Evolutionary conservation across 2,113 vertebrate species (phyloP).

Genomic region (Atrichornis clamosus): DNA sequence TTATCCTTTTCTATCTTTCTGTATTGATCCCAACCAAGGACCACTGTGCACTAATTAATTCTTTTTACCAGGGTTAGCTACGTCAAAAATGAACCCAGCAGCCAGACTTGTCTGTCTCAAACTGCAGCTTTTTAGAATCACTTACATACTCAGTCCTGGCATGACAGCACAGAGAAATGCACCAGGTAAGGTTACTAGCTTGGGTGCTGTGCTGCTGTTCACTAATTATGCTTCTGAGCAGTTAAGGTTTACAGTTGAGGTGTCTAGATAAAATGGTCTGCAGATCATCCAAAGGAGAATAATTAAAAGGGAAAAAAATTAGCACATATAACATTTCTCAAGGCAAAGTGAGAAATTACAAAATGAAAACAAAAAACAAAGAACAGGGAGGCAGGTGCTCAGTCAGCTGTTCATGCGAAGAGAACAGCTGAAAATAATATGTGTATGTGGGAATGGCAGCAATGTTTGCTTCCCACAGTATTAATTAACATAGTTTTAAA

Average conservation of each 20-base stretch:
- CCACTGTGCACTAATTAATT: not conserved
- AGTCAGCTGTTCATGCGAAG: not conserved
- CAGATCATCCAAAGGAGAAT: not conserved
- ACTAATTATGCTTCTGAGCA: not conserved
- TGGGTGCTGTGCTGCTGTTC: not conserved
- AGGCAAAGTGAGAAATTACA: not conserved
- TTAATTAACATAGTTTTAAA: not conserved
- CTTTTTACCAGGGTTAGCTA: not conserved
- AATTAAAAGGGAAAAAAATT: not conserved
- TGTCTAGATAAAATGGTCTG: not conserved
- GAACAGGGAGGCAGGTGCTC: not conserved
- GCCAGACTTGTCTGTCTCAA: not conserved
- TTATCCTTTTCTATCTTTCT: not conserved
- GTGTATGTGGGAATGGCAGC: not conserved
- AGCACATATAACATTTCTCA: not conserved
- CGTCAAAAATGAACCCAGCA: not conserved
- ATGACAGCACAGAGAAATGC: not conserved
- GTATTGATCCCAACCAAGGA: not conserved
- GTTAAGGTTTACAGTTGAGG: rapidly evolving
- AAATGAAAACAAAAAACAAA: not conserved
- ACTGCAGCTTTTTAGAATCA: not conserved
- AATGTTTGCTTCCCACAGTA: not conserved
- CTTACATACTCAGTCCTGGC: not conserved
- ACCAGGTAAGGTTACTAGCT: not conserved
- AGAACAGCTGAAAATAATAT: not conserved